Evolutionary conservation across 2,113 vertebrate species (phyloP).

Genomic region (Etia nguti): DNA sequence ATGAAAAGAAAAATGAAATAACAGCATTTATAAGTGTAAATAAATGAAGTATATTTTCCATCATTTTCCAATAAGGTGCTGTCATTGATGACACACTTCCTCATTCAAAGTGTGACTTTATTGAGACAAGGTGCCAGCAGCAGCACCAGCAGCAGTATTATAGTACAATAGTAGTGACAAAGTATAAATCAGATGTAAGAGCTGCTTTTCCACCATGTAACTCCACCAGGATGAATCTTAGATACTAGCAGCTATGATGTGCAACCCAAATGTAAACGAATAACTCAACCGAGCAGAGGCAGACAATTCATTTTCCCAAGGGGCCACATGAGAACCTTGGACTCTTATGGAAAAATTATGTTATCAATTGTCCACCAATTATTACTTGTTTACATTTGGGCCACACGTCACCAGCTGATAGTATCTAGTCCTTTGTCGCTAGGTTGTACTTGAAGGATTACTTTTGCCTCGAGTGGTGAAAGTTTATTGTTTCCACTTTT

Average conservation of each 20-base stretch:
- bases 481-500: neutral
- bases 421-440: neutral
- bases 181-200: neutral
- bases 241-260: neutral
- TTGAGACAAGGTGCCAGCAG: neutral
- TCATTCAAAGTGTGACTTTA: neutral
- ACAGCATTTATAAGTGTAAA: neutral
- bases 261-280: neutral
- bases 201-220: neutral
- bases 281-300: neutral
- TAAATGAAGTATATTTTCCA: neutral
- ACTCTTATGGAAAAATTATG: accelerated
- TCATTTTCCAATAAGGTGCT: neutral
- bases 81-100: neutral
- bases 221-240: neutral
- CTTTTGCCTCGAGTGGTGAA: neutral
- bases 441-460: neutral
- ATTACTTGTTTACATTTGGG: no score
- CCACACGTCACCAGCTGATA: neutral
- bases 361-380: neutral
- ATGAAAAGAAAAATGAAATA: accelerated
- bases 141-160: neutral
- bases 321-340: neutral
- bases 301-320: accelerated
- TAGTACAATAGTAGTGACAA: neutral